These are phyloP conservation scores for Schizaphis graminum DNA, from an alignment of 2,888 invertebrate species.

Conservation along the genomic window DNA sequence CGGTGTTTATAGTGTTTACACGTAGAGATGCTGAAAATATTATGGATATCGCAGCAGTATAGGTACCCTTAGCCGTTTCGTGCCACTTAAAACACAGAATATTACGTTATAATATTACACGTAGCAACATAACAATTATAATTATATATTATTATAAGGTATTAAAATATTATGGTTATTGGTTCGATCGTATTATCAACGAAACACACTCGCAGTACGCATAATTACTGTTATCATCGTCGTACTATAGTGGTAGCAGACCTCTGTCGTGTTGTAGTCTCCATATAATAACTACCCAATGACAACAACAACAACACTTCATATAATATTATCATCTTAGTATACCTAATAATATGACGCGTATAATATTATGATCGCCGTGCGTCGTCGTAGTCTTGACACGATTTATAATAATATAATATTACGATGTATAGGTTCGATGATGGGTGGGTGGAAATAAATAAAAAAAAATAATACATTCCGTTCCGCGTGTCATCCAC, in stretches of 20 bases:
- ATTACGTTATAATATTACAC: neutral
- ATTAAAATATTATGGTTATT: neutral
- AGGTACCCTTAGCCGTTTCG: neutral
- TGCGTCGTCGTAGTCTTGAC: neutral
- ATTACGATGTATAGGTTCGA: neutral
- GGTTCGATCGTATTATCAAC: neutral
- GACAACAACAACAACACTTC: neutral
- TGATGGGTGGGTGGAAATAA: constrained; percentile 10
- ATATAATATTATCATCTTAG: neutral
- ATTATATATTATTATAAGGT: neutral
- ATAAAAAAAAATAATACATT: constrained; percentile 53
- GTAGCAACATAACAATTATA: neutral
- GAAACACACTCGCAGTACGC: neutral
- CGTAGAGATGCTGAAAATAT: neutral
- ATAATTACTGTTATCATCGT: neutral
- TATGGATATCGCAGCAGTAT: neutral
- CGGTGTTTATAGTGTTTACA: neutral
- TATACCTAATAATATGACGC: neutral
- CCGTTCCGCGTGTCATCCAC: constrained; percentile 63
- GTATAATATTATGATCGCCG: neutral
- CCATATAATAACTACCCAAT: neutral
- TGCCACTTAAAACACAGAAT: neutral
- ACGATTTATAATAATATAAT: constrained; percentile 46
- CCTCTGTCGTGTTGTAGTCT: neutral
- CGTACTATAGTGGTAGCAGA: neutral